A percentile compares a stretch with the other conserved stretches of the same genome.
phyloP scores from a whole-genome alignment of 2,113 vertebrate genomes.

The Himantopus leucocephalus region DNA sequence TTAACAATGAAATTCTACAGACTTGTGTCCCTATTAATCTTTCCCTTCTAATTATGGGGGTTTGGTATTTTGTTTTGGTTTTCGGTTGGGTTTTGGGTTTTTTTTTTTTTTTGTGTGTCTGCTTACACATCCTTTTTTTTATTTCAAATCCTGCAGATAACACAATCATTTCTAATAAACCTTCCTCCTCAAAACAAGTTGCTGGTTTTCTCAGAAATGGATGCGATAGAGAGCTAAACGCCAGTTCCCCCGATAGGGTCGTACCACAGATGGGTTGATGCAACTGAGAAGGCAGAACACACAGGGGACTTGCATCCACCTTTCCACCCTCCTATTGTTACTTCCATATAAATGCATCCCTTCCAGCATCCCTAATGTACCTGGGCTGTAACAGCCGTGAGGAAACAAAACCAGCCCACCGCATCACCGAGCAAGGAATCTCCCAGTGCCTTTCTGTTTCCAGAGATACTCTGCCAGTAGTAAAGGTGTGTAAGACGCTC shows the following conservation, averaged over 20 bases:
- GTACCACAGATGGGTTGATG: background rate
- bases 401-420: background rate
- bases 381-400: background rate
- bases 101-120: background rate
- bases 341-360: background rate
- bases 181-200: background rate
- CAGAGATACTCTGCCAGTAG: background rate
- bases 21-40: background rate
- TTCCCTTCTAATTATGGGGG: background rate
- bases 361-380: background rate
- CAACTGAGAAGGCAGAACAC: background rate
- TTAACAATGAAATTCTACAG: slow-evolving; percentile 6
- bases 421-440: background rate
- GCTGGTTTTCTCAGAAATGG: background rate
- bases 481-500: background rate
- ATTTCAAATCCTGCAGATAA: background rate
- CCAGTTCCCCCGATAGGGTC: background rate
- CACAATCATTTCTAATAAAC: background rate
- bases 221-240: background rate
- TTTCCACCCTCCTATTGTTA: background rate
- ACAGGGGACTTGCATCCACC: background rate
- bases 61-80: no score
- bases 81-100: no score
- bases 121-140: background rate
- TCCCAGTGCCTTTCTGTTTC: background rate